Conservation (phyloP, 2,797 vertebrate genomes). For the Periophthalmus magnuspinnatus region DNA sequence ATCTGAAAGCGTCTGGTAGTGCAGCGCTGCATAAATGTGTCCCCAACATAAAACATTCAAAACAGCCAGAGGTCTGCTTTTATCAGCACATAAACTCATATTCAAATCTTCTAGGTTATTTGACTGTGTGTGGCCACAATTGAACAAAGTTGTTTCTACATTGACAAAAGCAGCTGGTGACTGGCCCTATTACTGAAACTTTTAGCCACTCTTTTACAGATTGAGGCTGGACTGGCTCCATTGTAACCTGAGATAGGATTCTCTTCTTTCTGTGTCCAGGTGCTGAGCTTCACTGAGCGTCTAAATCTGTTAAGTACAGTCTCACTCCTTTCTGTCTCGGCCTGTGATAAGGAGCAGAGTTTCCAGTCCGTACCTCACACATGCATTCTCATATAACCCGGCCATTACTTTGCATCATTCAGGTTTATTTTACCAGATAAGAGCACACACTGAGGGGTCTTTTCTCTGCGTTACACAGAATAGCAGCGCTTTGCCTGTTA, state of each 20-base stretch:
- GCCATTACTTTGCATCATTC: slow-evolving; percentile 63
- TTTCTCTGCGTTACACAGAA: slow-evolving; percentile 40
- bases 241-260: slow-evolving; percentile 53
- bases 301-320: slow-evolving; percentile 78
- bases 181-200: slow-evolving; percentile 8
- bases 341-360: slow-evolving; percentile 71
- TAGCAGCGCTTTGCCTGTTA: slow-evolving; percentile 26
- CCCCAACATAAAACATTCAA: slow-evolving; percentile 65
- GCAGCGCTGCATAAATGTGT: slow-evolving; percentile 49
- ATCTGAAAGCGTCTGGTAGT: slow-evolving; percentile 68
- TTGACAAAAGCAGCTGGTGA: slow-evolving; percentile 11
- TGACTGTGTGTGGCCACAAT: slow-evolving; percentile 16
- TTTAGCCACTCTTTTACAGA: slow-evolving; percentile 30
- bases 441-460: slow-evolving; percentile 55
- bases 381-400: slow-evolving; percentile 66
- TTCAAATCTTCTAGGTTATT: slow-evolving; percentile 40
- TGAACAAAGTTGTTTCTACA: slow-evolving; percentile 18
- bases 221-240: slow-evolving; percentile 30
- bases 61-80: slow-evolving; percentile 58
- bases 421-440: slow-evolving; percentile 71
- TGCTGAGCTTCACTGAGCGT: slow-evolving; percentile 78
- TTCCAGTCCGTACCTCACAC: slow-evolving; percentile 65
- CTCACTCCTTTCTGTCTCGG: slow-evolving; percentile 70
- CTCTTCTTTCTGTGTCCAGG: slow-evolving; percentile 62
- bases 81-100: slow-evolving; percentile 58